Base-by-base conservation (phyloP, 2,888 invertebrate species). In the Oscheius sp. region DNA sequence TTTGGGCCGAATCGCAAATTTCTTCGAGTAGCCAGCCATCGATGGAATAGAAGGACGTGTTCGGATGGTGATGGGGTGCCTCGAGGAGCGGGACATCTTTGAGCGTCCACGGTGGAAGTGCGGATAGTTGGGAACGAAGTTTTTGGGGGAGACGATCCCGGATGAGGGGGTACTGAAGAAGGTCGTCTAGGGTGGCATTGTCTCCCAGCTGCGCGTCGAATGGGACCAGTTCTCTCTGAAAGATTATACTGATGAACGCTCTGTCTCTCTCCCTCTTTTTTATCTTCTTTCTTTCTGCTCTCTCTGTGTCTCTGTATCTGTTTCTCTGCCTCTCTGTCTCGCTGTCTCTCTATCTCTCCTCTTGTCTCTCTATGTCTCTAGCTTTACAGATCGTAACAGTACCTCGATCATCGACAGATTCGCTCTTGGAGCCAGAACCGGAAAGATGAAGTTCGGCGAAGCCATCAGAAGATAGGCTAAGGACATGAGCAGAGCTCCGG, bases 401-500 rank as follows among this genome's bases (percentile, higher is more conserved):
- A 21, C 86, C 77, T 81, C 77, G 35, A 88, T 83, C 11, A 75
- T 71, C 5, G 87, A 81, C 7, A 83, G 71, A 70, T 87, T 88
- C 29, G 85, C 73, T 55, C 81, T 76, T 29, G 82, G 83, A 35
- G 76, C 71, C 2, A 73, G 76, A 42, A 79, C 83, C 1, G 87
- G 88, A 66, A 87, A 89, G 37, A 88, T 65, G 73, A 89, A 89
- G 60, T 87, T 84, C 0, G 87, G 86, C 9, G 85, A 78, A 2
- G 87, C 85, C 32, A 87, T 85, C 58, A 87, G 74, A 13, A 89
- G 78, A 72, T 89, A 85, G 11, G 87, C 84, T 13, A 83, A 68
- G 1, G 88, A 86, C 65, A 89, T 86, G n/a, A 89, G 73, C 7
- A 89, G 74, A 13, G 87, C 86, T 50, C 88, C 88, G 1, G 79